Conservation (phyloP, 2,113 vertebrate species). For the Daubentonia madagascariensis region DNA sequence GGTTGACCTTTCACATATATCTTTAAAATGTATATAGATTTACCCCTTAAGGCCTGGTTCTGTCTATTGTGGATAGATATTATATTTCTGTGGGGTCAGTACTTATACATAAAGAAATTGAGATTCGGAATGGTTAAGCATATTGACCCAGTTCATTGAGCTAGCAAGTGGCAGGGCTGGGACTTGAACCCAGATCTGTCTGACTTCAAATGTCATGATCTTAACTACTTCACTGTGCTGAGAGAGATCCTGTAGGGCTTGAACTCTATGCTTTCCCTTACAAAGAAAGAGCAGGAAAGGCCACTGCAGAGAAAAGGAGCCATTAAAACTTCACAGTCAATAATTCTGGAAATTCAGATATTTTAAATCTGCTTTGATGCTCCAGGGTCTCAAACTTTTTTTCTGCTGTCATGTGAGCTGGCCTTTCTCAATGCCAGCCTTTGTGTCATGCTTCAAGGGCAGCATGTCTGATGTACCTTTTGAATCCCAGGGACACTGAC, state of each 20-base stretch:
- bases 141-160: neutral
- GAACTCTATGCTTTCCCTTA: neutral
- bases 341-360: neutral
- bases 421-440: neutral
- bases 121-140: neutral
- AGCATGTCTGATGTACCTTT: neutral
- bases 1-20: neutral
- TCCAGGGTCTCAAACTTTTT: neutral
- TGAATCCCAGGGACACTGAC: neutral
- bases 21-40: neutral
- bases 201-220: neutral
- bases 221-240: neutral
- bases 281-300: neutral
- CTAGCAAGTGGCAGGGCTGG: neutral
- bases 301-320: neutral
- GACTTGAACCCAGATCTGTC: neutral
- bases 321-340: neutral
- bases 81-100: neutral
- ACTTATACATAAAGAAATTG: neutral
- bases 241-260: neutral
- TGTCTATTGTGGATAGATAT: neutral
- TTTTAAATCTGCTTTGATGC: conserved; percentile 2
- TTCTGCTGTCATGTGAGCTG: neutral
- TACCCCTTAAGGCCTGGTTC: neutral
- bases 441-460: conserved; percentile 11